phyloP scores from a whole-genome alignment of 2,113 vertebrate genomes.

The Paratilapia polleni region DNA sequence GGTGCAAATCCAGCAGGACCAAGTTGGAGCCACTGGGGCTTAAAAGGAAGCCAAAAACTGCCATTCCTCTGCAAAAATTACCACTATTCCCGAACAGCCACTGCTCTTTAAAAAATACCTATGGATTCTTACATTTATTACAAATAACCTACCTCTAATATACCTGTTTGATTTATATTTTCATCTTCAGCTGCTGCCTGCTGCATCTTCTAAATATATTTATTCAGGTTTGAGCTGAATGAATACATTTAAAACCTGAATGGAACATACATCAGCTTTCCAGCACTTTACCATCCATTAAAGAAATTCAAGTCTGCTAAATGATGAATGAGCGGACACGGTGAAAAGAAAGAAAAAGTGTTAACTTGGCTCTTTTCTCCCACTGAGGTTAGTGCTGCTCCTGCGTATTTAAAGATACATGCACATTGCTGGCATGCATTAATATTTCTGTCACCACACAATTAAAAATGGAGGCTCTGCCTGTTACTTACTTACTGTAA shows the following conservation, averaged over 20 bases:
- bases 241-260: background rate
- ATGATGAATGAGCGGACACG: background rate
- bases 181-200: background rate
- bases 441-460: background rate
- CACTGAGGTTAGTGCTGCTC: background rate
- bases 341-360: background rate
- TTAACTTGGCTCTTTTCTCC: background rate
- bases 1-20: too few relatives aligned
- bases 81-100: background rate
- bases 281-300: background rate
- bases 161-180: background rate
- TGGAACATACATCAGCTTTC: background rate
- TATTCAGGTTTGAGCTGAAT: background rate
- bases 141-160: background rate
- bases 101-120: background rate
- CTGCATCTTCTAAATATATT: background rate
- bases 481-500: background rate
- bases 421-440: background rate
- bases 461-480: background rate
- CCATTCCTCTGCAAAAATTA: background rate
- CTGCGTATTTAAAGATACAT: background rate
- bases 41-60: background rate
- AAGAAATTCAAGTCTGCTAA: background rate
- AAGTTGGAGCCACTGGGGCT: too few relatives aligned
- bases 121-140: background rate